Conservation (phyloP, 2,113 vertebrate species). For the Hystrix cristata region DNA sequence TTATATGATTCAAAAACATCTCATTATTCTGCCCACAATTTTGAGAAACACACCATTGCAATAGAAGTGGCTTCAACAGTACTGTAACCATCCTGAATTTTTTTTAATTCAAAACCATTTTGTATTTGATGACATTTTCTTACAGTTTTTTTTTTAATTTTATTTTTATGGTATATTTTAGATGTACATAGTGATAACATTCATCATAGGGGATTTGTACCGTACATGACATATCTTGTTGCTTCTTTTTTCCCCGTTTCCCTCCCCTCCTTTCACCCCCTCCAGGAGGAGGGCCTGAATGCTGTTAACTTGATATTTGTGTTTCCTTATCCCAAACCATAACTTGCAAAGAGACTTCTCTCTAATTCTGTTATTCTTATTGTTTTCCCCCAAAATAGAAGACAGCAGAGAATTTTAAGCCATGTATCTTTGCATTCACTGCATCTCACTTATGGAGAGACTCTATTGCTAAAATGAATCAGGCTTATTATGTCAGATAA, state of each 20-base stretch:
- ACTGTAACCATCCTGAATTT: background rate
- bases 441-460: background rate
- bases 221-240: no score
- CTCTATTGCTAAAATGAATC: background rate
- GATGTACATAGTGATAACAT: no score
- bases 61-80: background rate
- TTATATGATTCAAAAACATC: background rate
- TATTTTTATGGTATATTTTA: no score
- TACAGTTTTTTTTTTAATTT: no score
- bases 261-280: no score
- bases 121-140: no score
- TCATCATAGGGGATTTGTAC: no score
- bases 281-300: no score
- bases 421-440: background rate
- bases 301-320: background rate
- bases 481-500: background rate
- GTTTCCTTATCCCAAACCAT: background rate
- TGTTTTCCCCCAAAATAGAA: background rate
- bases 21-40: background rate
- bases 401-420: background rate
- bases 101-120: background rate
- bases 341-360: fast-evolving
- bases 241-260: no score
- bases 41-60: background rate
- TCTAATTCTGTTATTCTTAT: fast-evolving